Conservation (phyloP, 2,113 vertebrate genomes). For the Urocynchramus pylzowi region DNA sequence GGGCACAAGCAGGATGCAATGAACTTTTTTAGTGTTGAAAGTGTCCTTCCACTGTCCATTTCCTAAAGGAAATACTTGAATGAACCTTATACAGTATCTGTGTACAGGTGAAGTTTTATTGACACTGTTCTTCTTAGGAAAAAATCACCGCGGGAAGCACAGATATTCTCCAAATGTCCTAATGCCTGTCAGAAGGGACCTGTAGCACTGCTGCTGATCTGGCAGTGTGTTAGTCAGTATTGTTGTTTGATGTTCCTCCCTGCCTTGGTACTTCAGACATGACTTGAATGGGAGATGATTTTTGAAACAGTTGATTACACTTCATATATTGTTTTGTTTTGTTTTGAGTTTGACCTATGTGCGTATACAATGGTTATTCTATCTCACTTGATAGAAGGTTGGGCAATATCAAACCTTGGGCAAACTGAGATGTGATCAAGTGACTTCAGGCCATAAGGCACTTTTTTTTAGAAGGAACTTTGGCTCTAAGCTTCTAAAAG, state of each 20-base stretch:
- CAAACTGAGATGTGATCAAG: not conserved
- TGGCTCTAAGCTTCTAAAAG: not conserved
- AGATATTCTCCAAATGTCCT: slow-evolving; percentile 1
- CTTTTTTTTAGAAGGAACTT: not conserved
- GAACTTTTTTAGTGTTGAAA: slow-evolving; percentile 13
- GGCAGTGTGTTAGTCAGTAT: slow-evolving; percentile 47
- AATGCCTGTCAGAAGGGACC: slow-evolving; percentile 10
- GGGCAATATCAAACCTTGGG: not conserved
- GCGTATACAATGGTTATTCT: slow-evolving; percentile 12
- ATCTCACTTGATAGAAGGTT: not conserved
- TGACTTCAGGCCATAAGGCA: not conserved
- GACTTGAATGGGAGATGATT: slow-evolving; percentile 16
- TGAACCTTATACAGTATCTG: slow-evolving; percentile 40
- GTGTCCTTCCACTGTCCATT: slow-evolving; percentile 60
- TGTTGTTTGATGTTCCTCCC: slow-evolving; percentile 24
- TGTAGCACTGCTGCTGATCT: slow-evolving; percentile 7
- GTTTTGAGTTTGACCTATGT: not conserved
- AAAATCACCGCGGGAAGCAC: not conserved
- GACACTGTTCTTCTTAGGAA: slow-evolving; percentile 16
- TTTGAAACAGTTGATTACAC: slow-evolving; percentile 30
- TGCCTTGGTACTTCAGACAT: slow-evolving; percentile 45
- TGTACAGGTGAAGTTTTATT: slow-evolving; percentile 56
- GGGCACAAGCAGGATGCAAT: slow-evolving; percentile 18
- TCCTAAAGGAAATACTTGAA: slow-evolving; percentile 71
- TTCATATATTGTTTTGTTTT: not conserved